Conservation (phyloP, 1,140 invertebrate species). For the Ooceraea biroi region DNA sequence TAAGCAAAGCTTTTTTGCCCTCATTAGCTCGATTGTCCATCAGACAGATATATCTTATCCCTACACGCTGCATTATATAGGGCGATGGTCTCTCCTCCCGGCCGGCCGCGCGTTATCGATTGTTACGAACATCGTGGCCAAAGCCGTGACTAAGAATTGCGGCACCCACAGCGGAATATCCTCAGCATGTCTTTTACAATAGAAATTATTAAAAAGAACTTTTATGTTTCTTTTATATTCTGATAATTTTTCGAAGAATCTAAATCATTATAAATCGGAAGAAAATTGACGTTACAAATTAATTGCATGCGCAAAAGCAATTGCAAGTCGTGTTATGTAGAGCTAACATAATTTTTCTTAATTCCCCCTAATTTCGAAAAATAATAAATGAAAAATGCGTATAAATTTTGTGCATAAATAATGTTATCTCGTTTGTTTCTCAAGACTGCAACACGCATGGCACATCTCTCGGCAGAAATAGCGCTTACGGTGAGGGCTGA, state of each 20-base stretch:
- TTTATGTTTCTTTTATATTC: neutral
- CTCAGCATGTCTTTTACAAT: neutral
- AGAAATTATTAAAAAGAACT: neutral
- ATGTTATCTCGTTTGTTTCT: neutral
- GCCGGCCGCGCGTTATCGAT: conserved; percentile 69
- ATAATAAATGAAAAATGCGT: neutral
- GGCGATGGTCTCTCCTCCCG: conserved; percentile 70
- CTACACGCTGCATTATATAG: conserved; percentile 60
- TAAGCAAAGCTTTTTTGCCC: neutral
- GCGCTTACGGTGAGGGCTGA: neutral
- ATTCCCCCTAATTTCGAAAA: neutral
- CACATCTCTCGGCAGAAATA: neutral
- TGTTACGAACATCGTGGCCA: conserved; percentile 66
- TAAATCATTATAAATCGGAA: neutral
- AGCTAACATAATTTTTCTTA: neutral
- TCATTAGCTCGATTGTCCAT: conserved; percentile 53
- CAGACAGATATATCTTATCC: conserved; percentile 55
- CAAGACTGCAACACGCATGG: conserved; percentile 7
- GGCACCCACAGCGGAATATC: conserved; percentile 26
- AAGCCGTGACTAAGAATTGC: conserved; percentile 33
- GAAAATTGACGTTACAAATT: neutral
- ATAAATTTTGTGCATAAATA: neutral
- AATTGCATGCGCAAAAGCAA: too few species aligned
- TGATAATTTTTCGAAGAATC: neutral
- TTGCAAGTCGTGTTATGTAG: too few species aligned